Evolutionary conservation across 2,797 vertebrate genomes (phyloP), one percentile per base, ranked within the genome.

Genomic region (Spea hammondii): DNA sequence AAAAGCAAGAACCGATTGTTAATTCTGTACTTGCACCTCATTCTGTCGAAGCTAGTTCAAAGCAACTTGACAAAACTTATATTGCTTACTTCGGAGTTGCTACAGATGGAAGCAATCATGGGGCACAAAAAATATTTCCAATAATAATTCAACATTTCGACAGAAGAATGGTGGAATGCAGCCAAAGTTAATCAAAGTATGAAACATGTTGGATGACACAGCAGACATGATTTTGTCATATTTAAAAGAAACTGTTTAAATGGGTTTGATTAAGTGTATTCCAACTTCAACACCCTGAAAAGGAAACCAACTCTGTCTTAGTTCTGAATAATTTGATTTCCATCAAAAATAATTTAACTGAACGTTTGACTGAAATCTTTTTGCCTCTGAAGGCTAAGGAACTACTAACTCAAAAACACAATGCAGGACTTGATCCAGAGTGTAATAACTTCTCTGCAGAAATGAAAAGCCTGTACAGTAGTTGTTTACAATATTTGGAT

Each of bases 81-180:
- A 57, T 4, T 57, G 55, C 12, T 57, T 13, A 57, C 55, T 10
- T 9, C 55, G 8, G 55, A 57, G 55, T 57, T 57, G 55, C 55
- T 57, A 57, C 55, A 57, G 55, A 67, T 57, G n/a, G 74, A 57
- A 67, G 45, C 74, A 68, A 67, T 76, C 11, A 68, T 12, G 13
- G 65, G 54, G 10, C 45, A 8, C 2, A 46, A 51, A 76, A 68
- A 68, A 13, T 76, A 57, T 66, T 76, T 68, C 65, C 53, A 67
- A 48, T 76, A 54, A 55, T 54, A 7, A 8, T 76, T 76, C 64
- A 76, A 14, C 55, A 76, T 76, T 76, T 68, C 14, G 64, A 66
- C 14, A 54, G 64, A 57, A 76, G 46, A 67, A 57, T 4, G 12
- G 17, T 45, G 14, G 45, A 4, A 65, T 65, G 13, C 72, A 65